Conservation (phyloP, 2,888 invertebrate genomes). For the Blastobasis lacticolella region DNA sequence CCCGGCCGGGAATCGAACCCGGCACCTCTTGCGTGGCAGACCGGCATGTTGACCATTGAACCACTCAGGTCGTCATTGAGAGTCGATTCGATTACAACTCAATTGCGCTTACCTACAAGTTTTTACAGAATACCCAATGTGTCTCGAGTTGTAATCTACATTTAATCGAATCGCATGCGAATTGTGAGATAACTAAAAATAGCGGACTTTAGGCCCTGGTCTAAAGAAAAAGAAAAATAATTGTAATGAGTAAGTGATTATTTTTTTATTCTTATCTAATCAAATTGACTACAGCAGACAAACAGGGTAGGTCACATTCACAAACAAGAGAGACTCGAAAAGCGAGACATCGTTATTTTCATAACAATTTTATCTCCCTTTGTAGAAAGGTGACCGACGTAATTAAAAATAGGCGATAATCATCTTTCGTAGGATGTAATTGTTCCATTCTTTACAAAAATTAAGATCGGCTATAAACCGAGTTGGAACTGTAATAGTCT, state of each 20-base stretch:
- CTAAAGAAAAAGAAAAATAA: background rate
- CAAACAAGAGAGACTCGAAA: background rate
- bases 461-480: conserved; percentile 44
- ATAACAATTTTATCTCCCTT: too few species aligned
- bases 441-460: conserved; percentile 38
- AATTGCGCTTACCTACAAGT: too few species aligned
- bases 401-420: conserved; percentile 13
- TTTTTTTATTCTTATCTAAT: background rate
- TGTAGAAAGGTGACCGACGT: background rate
- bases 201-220: background rate
- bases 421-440: conserved; percentile 11
- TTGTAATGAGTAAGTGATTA: background rate
- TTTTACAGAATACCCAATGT: too few species aligned
- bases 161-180: too few species aligned
- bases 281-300: background rate
- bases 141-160: too few species aligned
- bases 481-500: conserved; percentile 46
- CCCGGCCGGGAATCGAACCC: too few species aligned
- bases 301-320: conserved; percentile 20
- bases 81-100: too few species aligned
- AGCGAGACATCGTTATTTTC: background rate
- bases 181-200: too few species aligned
- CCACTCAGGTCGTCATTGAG: too few species aligned
- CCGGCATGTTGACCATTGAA: too few species aligned
- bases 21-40: too few species aligned